These are phyloP conservation scores for Nilaparvata lugens DNA, from an alignment of 1,140 invertebrate species.

Conservation along the genomic window DNA sequence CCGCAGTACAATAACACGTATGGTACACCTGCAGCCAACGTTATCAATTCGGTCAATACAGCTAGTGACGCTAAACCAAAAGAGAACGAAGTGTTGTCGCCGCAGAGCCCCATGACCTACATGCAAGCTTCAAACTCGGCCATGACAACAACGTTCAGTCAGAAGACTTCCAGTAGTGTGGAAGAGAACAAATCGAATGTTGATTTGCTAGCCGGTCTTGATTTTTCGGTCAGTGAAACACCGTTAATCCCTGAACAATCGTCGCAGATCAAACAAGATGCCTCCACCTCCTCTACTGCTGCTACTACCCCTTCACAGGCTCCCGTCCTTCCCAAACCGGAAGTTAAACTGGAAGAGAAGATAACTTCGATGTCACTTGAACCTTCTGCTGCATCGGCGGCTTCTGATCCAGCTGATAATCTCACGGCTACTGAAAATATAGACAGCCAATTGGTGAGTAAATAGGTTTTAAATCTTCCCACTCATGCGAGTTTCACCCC, in stretches of 20 bases:
- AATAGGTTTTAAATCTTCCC: too few species aligned
- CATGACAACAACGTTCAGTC: constrained; percentile 14
- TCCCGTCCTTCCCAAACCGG: neutral
- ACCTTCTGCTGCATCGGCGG: too few species aligned
- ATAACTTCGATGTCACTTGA: neutral
- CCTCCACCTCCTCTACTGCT: neutral
- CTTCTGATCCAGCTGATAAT: too few species aligned
- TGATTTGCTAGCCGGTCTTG: constrained; percentile 66
- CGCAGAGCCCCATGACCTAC: constrained; percentile 22
- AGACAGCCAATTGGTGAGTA: too few species aligned
- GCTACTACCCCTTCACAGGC: neutral
- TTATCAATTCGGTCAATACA: neutral
- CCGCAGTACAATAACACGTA: neutral
- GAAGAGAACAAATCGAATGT: constrained; percentile 44
- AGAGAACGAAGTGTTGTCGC: constrained; percentile 1
- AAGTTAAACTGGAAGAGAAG: neutral
- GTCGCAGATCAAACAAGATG: neutral
- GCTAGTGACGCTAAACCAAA: neutral
- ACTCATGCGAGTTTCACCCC: too few species aligned
- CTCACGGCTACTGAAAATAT: too few species aligned
- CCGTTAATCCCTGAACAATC: constrained; percentile 49
- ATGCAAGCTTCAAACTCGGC: constrained; percentile 24
- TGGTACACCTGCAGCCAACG: neutral
- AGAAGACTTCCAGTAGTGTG: neutral
- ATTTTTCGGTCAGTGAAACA: constrained; percentile 59